These are phyloP conservation scores for Oryctes rhinoceros DNA, from an alignment of 1,140 invertebrate species.

Conservation along the genomic window DNA sequence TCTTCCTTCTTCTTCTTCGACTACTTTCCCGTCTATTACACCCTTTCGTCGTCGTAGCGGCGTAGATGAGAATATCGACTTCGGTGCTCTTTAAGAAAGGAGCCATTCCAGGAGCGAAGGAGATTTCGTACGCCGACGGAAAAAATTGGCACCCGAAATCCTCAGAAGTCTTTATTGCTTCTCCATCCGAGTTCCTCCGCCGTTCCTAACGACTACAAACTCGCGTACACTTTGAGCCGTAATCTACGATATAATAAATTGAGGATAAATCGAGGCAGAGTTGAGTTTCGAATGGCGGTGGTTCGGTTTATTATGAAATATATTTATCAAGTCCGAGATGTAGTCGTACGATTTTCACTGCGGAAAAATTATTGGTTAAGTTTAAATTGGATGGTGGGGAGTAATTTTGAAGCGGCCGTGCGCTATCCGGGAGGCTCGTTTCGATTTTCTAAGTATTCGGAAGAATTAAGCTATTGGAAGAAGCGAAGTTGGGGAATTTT, in stretches of 20 bases:
- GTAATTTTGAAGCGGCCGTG: neutral
- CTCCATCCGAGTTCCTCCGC: neutral
- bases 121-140: constrained; percentile 4
- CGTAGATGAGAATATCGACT: neutral
- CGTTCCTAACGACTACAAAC: constrained; percentile 5
- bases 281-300: neutral
- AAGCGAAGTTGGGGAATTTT: too few species aligned
- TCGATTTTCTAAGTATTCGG: too few species aligned
- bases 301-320: constrained; percentile 28
- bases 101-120: neutral
- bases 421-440: too few species aligned
- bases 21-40: neutral
- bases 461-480: too few species aligned
- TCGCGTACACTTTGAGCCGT: neutral
- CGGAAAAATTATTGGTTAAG: constrained; percentile 2
- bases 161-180: constrained; percentile 22
- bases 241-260: constrained; percentile 28
- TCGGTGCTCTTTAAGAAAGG: neutral
- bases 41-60: neutral
- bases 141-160: constrained; percentile 30
- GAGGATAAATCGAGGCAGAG: neutral
- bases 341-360: neutral
- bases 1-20: too few species aligned
- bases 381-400: neutral
- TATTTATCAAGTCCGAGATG: constrained; percentile 28